Conservation (phyloP, 2,888 invertebrate genomes). For the Abscondita cerata region DNA sequence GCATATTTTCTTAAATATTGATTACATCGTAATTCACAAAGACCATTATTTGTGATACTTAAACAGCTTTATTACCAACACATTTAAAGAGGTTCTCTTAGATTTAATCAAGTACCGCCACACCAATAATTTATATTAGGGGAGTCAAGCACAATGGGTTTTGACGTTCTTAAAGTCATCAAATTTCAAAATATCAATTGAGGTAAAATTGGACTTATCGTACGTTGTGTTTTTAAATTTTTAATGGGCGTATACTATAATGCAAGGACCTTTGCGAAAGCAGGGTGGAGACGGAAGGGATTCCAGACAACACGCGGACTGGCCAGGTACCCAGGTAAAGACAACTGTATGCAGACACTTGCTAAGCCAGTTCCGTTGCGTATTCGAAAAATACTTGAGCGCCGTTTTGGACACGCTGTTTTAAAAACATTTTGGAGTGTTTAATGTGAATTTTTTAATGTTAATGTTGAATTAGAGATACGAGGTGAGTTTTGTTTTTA, state of each 20-base stretch:
- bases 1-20: background rate
- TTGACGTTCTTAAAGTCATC: background rate
- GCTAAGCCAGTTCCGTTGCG: conserved; percentile 47
- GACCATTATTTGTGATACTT: background rate
- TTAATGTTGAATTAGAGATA: no score
- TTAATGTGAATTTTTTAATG: conserved; percentile 8
- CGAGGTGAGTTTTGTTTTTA: no score
- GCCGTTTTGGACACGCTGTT: background rate
- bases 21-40: background rate
- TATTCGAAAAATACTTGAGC: conserved; percentile 21
- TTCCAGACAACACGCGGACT: conserved; percentile 43
- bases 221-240: background rate
- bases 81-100: background rate
- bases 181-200: background rate
- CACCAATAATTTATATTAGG: background rate
- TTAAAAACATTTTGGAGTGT: no score
- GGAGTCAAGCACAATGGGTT: background rate
- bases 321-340: conserved; percentile 47
- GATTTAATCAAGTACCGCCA: conserved; percentile 3
- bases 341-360: conserved; percentile 50
- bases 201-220: background rate
- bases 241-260: conserved; percentile 9
- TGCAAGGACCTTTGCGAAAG: conserved; percentile 40
- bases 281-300: conserved; percentile 43
- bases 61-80: background rate